Percentiles rank a stretch among this genome's conserved stretches.
Evolutionary conservation across 1,140 invertebrate species (phyloP).

Genomic region (Theocolax elegans): DNA sequence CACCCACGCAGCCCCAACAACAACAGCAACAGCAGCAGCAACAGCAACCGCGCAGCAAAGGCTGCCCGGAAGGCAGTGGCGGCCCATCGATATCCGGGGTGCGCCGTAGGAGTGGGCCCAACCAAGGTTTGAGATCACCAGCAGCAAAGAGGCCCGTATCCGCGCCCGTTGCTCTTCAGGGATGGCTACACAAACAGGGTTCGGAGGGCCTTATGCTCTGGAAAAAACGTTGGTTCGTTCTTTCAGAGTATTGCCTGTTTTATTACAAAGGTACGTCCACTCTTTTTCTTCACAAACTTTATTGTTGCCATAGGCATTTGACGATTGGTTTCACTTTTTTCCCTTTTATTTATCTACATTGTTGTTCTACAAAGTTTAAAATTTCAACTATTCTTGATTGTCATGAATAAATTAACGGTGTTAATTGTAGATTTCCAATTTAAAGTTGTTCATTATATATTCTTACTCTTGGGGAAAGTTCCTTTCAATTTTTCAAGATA

Average conservation of each 20-base stretch:
- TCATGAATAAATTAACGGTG: too few species aligned
- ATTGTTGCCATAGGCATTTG: too few species aligned
- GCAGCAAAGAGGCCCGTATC: constrained; percentile 81
- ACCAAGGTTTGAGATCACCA: constrained; percentile 75
- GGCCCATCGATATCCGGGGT: constrained; percentile 70
- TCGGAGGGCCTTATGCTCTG: constrained; percentile 91
- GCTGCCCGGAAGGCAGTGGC: constrained; percentile 61
- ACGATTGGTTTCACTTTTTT: too few species aligned
- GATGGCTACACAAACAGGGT: constrained; percentile 93
- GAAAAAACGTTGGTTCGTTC: constrained; percentile 95
- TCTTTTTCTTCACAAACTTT: too few species aligned
- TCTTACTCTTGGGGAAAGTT: too few species aligned
- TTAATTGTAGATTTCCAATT: too few species aligned
- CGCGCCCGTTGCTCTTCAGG: constrained; percentile 85
- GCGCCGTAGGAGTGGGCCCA: constrained; percentile 70
- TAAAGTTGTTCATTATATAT: too few species aligned
- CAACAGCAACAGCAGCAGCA: constrained; percentile 18
- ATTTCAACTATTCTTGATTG: too few species aligned
- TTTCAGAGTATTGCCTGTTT: constrained; percentile 93
- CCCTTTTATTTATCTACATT: too few species aligned
- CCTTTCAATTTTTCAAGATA: too few species aligned
- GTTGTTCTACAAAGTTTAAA: too few species aligned
- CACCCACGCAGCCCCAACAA: constrained; percentile 17
- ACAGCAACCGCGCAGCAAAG: constrained; percentile 52
- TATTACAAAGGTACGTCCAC: constrained; percentile 93